Evolutionary conservation across 2,888 invertebrate genomes (phyloP).

Genomic region (Diadegma fenestrale): DNA sequence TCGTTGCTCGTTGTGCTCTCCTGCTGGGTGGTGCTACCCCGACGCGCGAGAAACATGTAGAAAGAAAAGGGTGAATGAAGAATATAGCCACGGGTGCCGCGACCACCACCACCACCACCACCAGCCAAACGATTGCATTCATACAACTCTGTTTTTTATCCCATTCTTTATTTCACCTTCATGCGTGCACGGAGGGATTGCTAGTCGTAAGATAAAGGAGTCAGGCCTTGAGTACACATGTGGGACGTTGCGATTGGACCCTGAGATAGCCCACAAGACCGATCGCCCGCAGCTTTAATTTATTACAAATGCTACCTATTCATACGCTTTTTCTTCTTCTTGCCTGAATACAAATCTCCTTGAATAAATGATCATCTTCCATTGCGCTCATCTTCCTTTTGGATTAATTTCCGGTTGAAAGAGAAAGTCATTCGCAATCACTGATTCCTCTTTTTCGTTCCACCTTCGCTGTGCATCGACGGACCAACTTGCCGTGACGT

Average conservation of each 20-base stretch:
- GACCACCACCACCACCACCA: conserved; percentile 12
- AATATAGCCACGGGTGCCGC: conserved; percentile 59
- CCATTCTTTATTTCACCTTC: conserved; percentile 13
- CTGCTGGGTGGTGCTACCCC: conserved; percentile 51
- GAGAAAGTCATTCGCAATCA: conserved; percentile 1
- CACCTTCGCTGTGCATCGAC: neutral
- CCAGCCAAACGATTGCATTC: conserved; percentile 30
- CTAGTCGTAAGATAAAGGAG: conserved; percentile 70
- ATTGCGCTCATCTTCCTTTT: neutral
- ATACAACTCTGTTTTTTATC: conserved; percentile 48
- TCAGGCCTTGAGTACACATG: conserved; percentile 68
- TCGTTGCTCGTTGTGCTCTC: conserved; percentile 44
- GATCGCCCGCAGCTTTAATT: conserved; percentile 71
- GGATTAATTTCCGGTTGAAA: conserved; percentile 7
- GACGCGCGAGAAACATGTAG: neutral
- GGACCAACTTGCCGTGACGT: neutral
- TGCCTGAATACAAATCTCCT: conserved; percentile 7
- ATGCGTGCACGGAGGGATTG: conserved; percentile 51
- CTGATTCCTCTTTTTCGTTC: too few relatives aligned
- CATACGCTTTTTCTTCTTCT: conserved; percentile 64
- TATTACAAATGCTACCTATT: conserved; percentile 71
- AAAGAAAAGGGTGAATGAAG: conserved; percentile 39
- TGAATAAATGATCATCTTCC: conserved; percentile 11
- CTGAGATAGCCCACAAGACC: conserved; percentile 65
- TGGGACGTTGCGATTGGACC: conserved; percentile 65